Evolutionary conservation across 1,140 invertebrate genomes (phyloP).

Genomic region (Ridgeia piscesae): DNA sequence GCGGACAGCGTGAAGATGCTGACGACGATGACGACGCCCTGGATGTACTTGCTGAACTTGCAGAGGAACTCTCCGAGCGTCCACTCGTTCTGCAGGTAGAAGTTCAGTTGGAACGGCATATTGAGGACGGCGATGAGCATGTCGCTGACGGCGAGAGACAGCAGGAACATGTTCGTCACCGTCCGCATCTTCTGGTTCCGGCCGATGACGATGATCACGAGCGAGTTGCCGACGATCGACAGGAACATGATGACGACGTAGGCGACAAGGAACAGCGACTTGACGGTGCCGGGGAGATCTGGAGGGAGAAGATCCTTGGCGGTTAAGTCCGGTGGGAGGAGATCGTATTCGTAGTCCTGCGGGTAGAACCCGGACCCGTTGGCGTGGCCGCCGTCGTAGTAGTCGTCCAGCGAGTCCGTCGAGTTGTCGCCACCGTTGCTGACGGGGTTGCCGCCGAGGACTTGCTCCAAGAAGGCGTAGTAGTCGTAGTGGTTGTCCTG

Average conservation of each 20-base stretch:
- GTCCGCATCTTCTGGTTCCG: slow-evolving; percentile 29
- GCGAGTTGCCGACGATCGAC: slow-evolving; percentile 30
- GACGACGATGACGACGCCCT: slow-evolving; percentile 24
- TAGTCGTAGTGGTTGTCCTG: not conserved
- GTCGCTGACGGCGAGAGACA: slow-evolving; percentile 31
- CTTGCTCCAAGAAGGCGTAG: not conserved
- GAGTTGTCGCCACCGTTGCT: not conserved
- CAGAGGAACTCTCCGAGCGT: slow-evolving; percentile 25
- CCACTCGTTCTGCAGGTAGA: slow-evolving; percentile 30
- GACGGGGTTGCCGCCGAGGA: not conserved
- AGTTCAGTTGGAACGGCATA: slow-evolving; percentile 26
- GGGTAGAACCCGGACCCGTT: not conserved
- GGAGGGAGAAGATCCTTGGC: not conserved
- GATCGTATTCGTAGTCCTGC: not conserved
- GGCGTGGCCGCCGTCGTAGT: not conserved
- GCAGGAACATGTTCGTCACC: slow-evolving; percentile 31
- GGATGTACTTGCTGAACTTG: slow-evolving; percentile 24
- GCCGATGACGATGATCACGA: slow-evolving; percentile 29
- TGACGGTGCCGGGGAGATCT: not conserved
- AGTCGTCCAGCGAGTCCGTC: not conserved
- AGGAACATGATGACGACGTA: slow-evolving; percentile 28
- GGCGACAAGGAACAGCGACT: slow-evolving; percentile 11
- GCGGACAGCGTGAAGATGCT: slow-evolving; percentile 22
- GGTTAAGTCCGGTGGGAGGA: not conserved
- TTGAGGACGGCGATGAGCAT: slow-evolving; percentile 27